These are phyloP conservation scores for Aromia moschata DNA, from an alignment of 2,888 invertebrate species.

Conservation along the genomic window DNA sequence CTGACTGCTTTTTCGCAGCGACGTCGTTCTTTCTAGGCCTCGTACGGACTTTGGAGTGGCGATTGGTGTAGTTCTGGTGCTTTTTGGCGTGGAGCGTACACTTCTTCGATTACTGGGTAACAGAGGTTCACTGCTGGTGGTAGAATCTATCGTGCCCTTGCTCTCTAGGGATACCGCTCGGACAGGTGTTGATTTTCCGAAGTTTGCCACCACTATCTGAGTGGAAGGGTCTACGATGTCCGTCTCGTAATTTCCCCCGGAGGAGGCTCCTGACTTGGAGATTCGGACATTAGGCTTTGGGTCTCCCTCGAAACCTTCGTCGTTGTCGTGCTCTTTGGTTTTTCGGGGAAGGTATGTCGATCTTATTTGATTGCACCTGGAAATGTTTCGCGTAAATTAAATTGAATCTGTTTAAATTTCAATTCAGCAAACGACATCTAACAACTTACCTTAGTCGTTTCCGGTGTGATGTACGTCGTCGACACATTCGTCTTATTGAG, in stretches of 20 bases:
- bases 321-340: constrained; percentile 76
- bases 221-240: constrained; percentile 62
- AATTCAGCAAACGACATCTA: not conserved
- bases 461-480: constrained; percentile 42
- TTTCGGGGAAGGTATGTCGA: constrained; percentile 56
- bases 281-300: constrained; percentile 86
- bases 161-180: constrained; percentile 56
- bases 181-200: constrained; percentile 46
- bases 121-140: constrained; percentile 62
- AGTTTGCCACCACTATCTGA: constrained; percentile 50
- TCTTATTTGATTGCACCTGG: constrained; percentile 49
- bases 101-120: constrained; percentile 43
- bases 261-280: constrained; percentile 87
- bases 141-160: constrained; percentile 64
- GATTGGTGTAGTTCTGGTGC: constrained; percentile 47
- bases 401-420: no score
- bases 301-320: constrained; percentile 93
- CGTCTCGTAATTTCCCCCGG: constrained; percentile 69
- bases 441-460: constrained; percentile 39
- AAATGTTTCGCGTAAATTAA: no score
- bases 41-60: constrained; percentile 25
- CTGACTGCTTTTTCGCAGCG: constrained; percentile 50
- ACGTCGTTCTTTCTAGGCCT: constrained; percentile 49
- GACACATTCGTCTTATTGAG: constrained; percentile 47
- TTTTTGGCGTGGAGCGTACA: constrained; percentile 13